Base-by-base conservation (phyloP, 2,888 invertebrate genomes). In the Cephus spinipes region DNA sequence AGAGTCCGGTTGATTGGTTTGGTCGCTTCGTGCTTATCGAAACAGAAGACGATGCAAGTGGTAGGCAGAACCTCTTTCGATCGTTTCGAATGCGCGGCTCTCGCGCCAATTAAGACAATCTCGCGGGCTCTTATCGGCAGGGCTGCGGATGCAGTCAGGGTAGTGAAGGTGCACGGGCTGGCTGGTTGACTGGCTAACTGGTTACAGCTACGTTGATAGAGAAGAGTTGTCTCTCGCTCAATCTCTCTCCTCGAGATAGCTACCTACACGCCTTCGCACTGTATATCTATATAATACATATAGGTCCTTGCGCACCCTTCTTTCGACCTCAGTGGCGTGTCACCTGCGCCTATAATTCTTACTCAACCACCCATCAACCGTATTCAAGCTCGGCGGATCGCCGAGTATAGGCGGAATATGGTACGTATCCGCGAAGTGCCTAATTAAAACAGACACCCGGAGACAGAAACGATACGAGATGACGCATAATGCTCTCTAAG, bases 401-500 rank as follows among this genome's bases (percentile, higher is more conserved):
- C 85, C 85, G 84, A 87, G 87, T 88, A 87, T 87, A 89, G 86
- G 84, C 81, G 85, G 84, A 84, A 87, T 87, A 85, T 81, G 81
- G 81, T 81, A 78, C 69, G 78, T 68, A 80, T 76, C 84, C 86
- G 87, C 90, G 88, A 92, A 93, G 93, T 92, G 92, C 92, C 93
- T 93, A 93, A 93, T 93, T 93, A 93, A 91, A 91, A 89, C 90
- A 90, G 91, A 92, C 92, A 90, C 89, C 88, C 88, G 87, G 86
- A 89, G 90, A 91, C 88, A 88, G 89, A 88, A 84, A 82, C 81
- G 83, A 82, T 86, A 86, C 84, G 87, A 86, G 86, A 83, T 82
- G 79, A 83, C 81, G 85, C 83, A 89, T 89, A 87, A 89, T 88
- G 83, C 85, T 85, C 85, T 84, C 87, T 86, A 87, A 86, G 89